These are phyloP conservation scores for Eupeodes latifasciatus DNA, from an alignment of 2,888 invertebrate species.

Conservation along the genomic window DNA sequence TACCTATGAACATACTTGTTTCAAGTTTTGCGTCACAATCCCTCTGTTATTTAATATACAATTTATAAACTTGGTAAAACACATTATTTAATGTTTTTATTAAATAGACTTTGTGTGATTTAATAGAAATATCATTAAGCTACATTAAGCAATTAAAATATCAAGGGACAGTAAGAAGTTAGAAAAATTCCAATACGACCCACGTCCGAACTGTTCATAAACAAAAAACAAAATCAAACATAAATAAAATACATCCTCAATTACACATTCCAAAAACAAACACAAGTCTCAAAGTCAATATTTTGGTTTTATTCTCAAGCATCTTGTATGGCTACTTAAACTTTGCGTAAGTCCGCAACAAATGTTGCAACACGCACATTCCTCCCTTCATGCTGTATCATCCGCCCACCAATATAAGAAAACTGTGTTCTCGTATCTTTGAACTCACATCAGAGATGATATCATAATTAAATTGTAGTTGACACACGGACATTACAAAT, in stretches of 20 bases:
- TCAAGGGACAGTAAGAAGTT: no score
- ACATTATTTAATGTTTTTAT: no score
- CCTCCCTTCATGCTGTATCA: not conserved
- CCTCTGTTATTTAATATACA: no score
- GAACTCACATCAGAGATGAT: constrained; percentile 44
- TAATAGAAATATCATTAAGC: constrained; percentile 19
- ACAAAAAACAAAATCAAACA: constrained; percentile 2
- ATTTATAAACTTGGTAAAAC: no score
- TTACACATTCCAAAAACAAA: constrained; percentile 33
- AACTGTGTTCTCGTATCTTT: constrained; percentile 2
- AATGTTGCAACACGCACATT: constrained; percentile 41
- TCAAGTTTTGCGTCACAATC: no score
- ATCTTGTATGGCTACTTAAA: constrained; percentile 23
- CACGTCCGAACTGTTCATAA: not conserved
- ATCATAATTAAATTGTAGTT: constrained; percentile 72
- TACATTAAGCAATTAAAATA: no score
- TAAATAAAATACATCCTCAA: constrained; percentile 43
- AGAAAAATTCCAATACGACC: not conserved
- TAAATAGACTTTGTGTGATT: no score
- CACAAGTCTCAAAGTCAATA: constrained; percentile 40
- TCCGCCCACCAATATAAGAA: constrained; percentile 1
- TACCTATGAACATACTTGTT: no score
- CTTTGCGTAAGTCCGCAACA: not conserved
- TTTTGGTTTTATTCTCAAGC: constrained; percentile 25
- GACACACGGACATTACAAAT: constrained; percentile 45